Percentiles rank a stretch among this genome's conserved stretches.
These are phyloP conservation scores for Vulpes ferrilata DNA, from an alignment of 2,113 vertebrate species.

Conservation along the genomic window DNA sequence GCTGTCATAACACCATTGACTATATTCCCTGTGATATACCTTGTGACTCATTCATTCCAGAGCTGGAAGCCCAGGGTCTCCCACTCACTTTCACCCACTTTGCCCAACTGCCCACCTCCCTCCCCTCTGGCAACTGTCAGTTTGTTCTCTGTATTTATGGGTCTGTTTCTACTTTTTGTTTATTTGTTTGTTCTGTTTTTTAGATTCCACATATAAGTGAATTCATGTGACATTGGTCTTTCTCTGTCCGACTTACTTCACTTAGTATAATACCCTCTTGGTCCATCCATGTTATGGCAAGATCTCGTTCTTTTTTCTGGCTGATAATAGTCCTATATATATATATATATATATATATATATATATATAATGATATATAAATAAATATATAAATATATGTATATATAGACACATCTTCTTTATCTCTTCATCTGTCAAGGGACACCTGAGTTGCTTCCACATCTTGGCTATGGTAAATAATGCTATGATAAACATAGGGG, in stretches of 20 bases:
- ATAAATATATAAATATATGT: not conserved
- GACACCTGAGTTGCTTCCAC: not conserved
- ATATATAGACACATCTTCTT: not conserved
- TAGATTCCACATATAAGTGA: not conserved
- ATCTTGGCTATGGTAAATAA: not conserved
- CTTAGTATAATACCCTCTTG: not conserved
- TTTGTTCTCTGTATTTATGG: not conserved
- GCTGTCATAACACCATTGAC: not conserved
- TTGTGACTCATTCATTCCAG: not conserved
- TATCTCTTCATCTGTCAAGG: not conserved
- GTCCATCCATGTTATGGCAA: not conserved
- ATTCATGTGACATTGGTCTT: not conserved
- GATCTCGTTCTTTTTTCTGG: not conserved
- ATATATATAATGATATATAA: not conserved
- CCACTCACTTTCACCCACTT: not conserved
- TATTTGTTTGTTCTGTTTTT: not conserved
- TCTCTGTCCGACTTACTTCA: not conserved
- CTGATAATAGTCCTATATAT: not conserved
- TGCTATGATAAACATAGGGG: not conserved
- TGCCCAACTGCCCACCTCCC: not conserved
- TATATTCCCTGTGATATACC: not conserved
- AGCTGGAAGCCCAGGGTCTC: not conserved
- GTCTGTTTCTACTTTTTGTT: not conserved
- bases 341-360: not conserved
- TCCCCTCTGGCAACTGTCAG: not conserved